phyloP scores from a whole-genome alignment of 2,113 vertebrate genomes.

The Excalfactoria chinensis region DNA sequence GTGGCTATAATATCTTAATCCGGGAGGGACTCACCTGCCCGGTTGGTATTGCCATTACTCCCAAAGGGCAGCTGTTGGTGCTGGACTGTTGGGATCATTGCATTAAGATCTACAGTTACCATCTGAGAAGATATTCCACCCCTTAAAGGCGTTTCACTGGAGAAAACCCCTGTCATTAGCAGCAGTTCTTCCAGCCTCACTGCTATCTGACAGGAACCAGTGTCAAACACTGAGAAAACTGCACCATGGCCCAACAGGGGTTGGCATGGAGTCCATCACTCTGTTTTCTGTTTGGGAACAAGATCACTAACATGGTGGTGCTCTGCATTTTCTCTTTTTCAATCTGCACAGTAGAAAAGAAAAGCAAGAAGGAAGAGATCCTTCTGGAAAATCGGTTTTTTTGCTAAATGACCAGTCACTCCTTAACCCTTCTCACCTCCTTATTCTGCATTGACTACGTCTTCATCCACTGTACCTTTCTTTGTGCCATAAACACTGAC shows the following conservation, averaged over 20 bases:
- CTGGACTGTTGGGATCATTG: conserved; percentile 98
- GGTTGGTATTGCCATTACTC: conserved; percentile 91
- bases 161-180: background rate
- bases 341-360: background rate
- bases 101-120: conserved; percentile 96
- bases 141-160: conserved; percentile 57
- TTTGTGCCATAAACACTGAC: conserved; percentile 54
- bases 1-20: conserved; percentile 91
- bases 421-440: background rate
- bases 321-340: background rate
- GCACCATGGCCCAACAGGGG: conserved; percentile 5
- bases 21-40: conserved; percentile 94
- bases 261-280: background rate
- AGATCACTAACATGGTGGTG: conserved; percentile 25
- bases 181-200: background rate
- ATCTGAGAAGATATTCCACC: conserved; percentile 86
- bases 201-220: fast-evolving
- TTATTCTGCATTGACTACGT: background rate
- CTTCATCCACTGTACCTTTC: background rate
- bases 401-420: background rate
- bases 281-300: conserved; percentile 64
- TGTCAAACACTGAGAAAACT: background rate
- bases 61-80: conserved; percentile 95
- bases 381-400: background rate
- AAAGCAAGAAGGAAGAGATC: fast-evolving